phyloP scores from a whole-genome alignment of 2,888 invertebrate genomes.

The Adelognathus sp. region DNA sequence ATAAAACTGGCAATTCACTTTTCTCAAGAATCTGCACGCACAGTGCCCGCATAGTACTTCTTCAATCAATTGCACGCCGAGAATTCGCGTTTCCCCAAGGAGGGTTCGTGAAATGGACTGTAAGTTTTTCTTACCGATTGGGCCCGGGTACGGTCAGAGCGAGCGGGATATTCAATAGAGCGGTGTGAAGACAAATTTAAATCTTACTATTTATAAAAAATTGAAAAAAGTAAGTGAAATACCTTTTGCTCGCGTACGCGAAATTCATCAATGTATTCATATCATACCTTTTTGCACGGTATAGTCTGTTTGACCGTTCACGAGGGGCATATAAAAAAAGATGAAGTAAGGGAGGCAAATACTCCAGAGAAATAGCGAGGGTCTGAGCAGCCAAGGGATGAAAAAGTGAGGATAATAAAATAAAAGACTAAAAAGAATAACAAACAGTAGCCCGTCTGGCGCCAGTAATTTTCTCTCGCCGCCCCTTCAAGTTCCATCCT shows the following conservation, averaged over 20 bases:
- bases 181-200: too few species aligned
- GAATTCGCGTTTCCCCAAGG: too few species aligned
- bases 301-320: neutral
- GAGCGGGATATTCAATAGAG: too few species aligned
- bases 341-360: neutral
- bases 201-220: neutral
- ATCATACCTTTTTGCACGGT: neutral
- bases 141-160: too few species aligned
- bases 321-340: neutral
- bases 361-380: neutral
- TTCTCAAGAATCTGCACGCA: too few species aligned
- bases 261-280: neutral
- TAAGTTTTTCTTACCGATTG: too few species aligned
- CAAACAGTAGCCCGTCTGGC: neutral
- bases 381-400: neutral
- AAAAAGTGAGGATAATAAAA: neutral
- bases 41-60: too few species aligned
- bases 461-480: neutral
- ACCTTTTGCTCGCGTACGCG: too few species aligned
- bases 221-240: too few species aligned
- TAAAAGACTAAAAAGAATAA: neutral
- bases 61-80: too few species aligned
- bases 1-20: too few species aligned
- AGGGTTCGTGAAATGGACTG: too few species aligned
- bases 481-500: slow-evolving; percentile 8